Conservation (phyloP, 2,113 vertebrate species). For the Scytalopus superciliaris region DNA sequence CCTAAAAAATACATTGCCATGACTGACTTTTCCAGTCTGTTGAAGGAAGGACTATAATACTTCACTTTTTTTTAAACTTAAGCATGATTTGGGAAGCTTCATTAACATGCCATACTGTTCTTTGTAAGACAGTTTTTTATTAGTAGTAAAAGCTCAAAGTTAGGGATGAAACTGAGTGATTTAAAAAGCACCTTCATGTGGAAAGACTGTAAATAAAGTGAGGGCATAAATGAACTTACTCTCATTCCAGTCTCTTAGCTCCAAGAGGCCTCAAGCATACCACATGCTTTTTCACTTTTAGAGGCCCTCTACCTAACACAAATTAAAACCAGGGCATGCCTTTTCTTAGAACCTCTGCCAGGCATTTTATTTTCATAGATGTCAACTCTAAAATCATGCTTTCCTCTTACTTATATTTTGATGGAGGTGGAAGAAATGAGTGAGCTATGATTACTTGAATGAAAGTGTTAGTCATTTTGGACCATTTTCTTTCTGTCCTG, state of each 20-base stretch:
- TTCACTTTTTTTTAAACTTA: background rate
- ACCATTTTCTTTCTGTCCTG: background rate
- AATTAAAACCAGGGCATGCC: slow-evolving; percentile 54
- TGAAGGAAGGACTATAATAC: background rate
- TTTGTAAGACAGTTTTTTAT: background rate
- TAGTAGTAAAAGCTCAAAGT: background rate
- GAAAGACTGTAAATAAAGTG: slow-evolving; percentile 8
- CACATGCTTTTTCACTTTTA: slow-evolving; percentile 56
- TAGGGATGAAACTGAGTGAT: background rate
- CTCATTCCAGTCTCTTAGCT: background rate
- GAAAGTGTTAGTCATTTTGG: background rate
- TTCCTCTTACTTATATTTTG: background rate
- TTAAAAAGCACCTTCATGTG: background rate
- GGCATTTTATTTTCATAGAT: slow-evolving; percentile 38
- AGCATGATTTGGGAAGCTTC: background rate
- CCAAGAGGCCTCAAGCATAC: background rate
- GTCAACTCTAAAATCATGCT: slow-evolving; percentile 11
- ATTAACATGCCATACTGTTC: background rate
- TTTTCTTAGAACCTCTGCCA: slow-evolving; percentile 39
- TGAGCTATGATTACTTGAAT: background rate
- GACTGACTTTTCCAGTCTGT: background rate
- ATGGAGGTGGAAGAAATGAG: slow-evolving; percentile 16
- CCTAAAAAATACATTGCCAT: background rate
- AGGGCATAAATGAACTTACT: background rate
- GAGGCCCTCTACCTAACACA: background rate